These are phyloP conservation scores for Apus apus DNA, from an alignment of 2,113 vertebrate species.

Conservation along the genomic window DNA sequence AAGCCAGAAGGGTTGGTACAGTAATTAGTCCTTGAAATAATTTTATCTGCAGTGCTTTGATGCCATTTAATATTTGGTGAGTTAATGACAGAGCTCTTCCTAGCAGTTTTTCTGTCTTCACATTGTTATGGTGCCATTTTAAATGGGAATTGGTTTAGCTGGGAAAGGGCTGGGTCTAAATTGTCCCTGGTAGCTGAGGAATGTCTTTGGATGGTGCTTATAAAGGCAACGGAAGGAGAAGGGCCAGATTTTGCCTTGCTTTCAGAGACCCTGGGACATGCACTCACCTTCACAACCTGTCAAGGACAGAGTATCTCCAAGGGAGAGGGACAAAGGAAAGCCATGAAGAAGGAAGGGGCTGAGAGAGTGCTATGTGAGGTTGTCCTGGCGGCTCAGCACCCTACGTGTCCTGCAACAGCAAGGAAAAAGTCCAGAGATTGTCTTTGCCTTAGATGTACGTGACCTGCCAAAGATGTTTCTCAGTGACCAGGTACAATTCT, in stretches of 20 bases:
- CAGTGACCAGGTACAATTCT: neutral
- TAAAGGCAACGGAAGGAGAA: neutral
- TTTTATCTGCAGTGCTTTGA: conserved; percentile 34
- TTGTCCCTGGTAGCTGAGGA: neutral
- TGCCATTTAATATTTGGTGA: neutral
- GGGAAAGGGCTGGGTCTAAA: neutral
- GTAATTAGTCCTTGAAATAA: conserved; percentile 50
- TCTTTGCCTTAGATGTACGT: neutral
- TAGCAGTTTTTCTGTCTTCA: neutral
- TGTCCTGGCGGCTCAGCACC: neutral
- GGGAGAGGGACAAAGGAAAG: neutral
- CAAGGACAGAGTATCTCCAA: neutral
- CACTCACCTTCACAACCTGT: rapidly evolving
- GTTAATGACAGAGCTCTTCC: neutral
- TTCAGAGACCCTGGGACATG: neutral
- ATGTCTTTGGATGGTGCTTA: neutral
- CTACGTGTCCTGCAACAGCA: neutral
- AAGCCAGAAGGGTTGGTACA: conserved; percentile 33
- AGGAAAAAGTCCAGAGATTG: neutral
- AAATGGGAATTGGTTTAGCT: neutral
- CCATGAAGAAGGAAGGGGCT: neutral
- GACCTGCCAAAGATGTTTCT: neutral
- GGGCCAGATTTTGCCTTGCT: neutral
- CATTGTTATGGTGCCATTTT: neutral
- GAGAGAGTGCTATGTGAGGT: neutral